These are phyloP conservation scores for Heteromurus nitidus DNA, from an alignment of 2,888 invertebrate species.

Conservation along the genomic window DNA sequence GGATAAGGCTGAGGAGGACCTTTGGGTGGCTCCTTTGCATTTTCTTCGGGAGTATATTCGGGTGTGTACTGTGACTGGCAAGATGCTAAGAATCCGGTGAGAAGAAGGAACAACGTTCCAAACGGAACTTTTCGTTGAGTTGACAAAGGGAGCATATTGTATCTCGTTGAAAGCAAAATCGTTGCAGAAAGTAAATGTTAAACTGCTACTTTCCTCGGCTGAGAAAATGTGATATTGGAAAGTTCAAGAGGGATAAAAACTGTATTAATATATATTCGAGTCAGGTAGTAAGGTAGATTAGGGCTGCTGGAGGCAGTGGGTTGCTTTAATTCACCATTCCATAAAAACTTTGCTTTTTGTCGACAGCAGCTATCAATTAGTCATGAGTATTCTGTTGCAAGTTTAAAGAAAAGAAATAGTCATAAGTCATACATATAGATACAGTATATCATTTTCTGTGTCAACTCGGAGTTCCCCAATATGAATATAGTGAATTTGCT, in stretches of 20 bases:
- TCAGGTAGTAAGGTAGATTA: background rate
- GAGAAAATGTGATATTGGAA: background rate
- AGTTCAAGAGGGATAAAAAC: too few relatives aligned
- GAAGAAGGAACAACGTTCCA: slow-evolving; percentile 4
- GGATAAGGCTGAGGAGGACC: slow-evolving; percentile 66
- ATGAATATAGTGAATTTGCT: background rate
- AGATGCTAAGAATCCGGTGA: slow-evolving; percentile 12
- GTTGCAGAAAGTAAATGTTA: background rate
- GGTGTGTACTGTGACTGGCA: slow-evolving; percentile 56
- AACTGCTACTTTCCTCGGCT: too few relatives aligned
- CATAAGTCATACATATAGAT: background rate
- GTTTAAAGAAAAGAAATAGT: too few relatives aligned
- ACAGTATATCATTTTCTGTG: background rate
- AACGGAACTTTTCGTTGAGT: background rate
- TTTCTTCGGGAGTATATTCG: slow-evolving; percentile 39
- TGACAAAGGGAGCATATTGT: background rate
- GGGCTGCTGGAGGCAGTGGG: background rate
- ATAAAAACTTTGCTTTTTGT: too few relatives aligned
- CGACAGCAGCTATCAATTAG: background rate
- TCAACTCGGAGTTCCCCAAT: background rate
- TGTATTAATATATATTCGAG: background rate
- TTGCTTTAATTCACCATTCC: background rate
- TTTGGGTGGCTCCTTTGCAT: slow-evolving; percentile 48
- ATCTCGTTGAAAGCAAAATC: background rate
- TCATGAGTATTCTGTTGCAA: background rate